phyloP scores from a whole-genome alignment of 2,113 vertebrate species.

The Mormoops blainvillei region DNA sequence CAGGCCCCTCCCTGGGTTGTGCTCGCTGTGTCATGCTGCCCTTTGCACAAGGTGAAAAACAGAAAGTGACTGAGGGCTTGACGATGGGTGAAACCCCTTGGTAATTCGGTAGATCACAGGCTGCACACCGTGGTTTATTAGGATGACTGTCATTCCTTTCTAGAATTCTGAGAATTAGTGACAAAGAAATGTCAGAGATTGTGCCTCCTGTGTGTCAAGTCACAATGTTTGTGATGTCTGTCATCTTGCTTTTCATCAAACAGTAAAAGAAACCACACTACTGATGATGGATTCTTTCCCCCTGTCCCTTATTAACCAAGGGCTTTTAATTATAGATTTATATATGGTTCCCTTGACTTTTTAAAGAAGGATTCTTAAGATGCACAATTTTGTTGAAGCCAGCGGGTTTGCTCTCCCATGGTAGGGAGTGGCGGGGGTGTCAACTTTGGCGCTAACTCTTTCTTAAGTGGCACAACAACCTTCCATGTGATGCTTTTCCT shows the following conservation, averaged over 20 bases:
- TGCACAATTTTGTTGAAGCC: not conserved
- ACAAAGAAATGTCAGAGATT: not conserved
- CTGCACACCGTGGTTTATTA: not conserved
- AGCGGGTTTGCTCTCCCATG: not conserved
- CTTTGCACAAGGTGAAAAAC: slow-evolving; percentile 21
- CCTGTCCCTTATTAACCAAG: not conserved
- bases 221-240: not conserved
- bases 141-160: not conserved
- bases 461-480: not conserved
- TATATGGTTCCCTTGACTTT: not conserved
- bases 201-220: not conserved
- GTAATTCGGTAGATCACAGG: not conserved
- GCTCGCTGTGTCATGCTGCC: not conserved
- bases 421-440: not conserved
- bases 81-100: not conserved
- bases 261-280: not conserved
- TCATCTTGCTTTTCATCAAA: not conserved
- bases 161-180: slow-evolving; percentile 14
- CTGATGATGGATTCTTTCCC: not conserved
- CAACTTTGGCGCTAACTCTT: not conserved
- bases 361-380: not conserved
- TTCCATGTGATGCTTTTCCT: not conserved
- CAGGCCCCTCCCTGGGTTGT: not conserved
- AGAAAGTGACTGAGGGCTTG: not conserved
- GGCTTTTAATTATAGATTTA: not conserved